These are phyloP conservation scores for Apoda limacodes DNA, from an alignment of 2,888 invertebrate genomes.

Conservation along the genomic window DNA sequence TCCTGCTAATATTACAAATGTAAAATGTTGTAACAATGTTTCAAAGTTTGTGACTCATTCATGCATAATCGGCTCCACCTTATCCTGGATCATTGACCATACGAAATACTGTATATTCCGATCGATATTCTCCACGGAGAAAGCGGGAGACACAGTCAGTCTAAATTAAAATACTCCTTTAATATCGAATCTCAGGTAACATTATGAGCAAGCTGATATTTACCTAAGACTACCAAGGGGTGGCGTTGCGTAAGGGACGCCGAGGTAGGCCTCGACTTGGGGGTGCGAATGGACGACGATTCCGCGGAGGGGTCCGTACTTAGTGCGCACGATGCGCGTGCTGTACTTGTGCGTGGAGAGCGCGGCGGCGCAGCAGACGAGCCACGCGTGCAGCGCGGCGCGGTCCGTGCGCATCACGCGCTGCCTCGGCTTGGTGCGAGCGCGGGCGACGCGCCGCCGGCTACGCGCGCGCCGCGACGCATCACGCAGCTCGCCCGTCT, in stretches of 20 bases:
- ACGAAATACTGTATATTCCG: too few relatives aligned
- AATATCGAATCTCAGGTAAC: too few relatives aligned
- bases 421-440: conserved; percentile 33
- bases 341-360: conserved; percentile 81
- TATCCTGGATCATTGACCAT: too few relatives aligned
- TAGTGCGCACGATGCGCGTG: conserved; percentile 86
- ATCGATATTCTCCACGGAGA: too few relatives aligned
- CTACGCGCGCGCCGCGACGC: conserved; percentile 40
- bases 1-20: too few relatives aligned
- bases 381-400: conserved; percentile 69
- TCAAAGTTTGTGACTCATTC: too few relatives aligned
- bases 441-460: conserved; percentile 27
- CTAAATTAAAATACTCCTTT: too few relatives aligned
- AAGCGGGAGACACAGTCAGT: too few relatives aligned
- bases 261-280: conserved; percentile 90
- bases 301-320: conserved; percentile 90
- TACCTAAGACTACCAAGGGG: conserved; percentile 89
- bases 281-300: conserved; percentile 85
- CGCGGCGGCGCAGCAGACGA: conserved; percentile 66
- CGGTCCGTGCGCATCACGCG: conserved; percentile 61
- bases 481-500: conserved; percentile 41
- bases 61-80: too few relatives aligned
- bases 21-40: too few relatives aligned
- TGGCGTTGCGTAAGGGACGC: conserved; percentile 94
- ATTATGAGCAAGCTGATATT: too few relatives aligned